Evolutionary conservation across 1,140 invertebrate genomes (phyloP).

Genomic region (Lepidurus packardi): DNA sequence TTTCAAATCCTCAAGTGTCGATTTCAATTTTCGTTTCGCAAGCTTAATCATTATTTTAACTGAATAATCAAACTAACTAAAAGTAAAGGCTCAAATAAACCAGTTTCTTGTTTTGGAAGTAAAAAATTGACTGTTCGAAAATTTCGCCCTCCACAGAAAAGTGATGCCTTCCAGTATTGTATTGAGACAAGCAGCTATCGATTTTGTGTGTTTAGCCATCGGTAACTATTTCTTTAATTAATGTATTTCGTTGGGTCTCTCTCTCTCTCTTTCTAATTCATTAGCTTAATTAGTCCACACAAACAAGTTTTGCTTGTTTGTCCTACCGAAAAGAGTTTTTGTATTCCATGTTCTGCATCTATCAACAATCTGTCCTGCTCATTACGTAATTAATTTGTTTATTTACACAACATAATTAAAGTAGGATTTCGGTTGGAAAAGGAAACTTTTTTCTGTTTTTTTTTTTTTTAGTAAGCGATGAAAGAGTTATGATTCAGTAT

Average conservation of each 20-base stretch:
- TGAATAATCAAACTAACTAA: too few relatives aligned
- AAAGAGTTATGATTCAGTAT: neutral
- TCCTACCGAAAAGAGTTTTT: neutral
- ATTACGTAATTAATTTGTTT: neutral
- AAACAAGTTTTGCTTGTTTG: neutral
- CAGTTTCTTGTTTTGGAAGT: too few relatives aligned
- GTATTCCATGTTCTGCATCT: neutral
- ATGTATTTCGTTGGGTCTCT: neutral
- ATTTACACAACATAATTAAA: neutral
- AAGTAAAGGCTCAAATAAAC: too few relatives aligned
- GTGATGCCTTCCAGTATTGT: neutral
- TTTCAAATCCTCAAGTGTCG: too few relatives aligned
- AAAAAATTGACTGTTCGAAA: too few relatives aligned
- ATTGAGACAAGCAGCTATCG: constrained; percentile 30
- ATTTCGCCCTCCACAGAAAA: neutral
- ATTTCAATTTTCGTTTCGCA: too few relatives aligned
- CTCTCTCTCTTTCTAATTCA: neutral
- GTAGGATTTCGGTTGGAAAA: too few relatives aligned
- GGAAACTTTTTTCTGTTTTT: too few relatives aligned
- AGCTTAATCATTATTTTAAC: too few relatives aligned
- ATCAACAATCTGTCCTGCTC: neutral
- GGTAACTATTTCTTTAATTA: constrained; percentile 22
- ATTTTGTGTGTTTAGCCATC: constrained; percentile 30
- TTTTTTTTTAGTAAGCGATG: neutral
- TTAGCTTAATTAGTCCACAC: neutral